A percentile compares a stretch with the other conserved stretches of the same genome.
Evolutionary conservation across 2,113 vertebrate genomes (phyloP).

Genomic region (Crotalus tigris): DNA sequence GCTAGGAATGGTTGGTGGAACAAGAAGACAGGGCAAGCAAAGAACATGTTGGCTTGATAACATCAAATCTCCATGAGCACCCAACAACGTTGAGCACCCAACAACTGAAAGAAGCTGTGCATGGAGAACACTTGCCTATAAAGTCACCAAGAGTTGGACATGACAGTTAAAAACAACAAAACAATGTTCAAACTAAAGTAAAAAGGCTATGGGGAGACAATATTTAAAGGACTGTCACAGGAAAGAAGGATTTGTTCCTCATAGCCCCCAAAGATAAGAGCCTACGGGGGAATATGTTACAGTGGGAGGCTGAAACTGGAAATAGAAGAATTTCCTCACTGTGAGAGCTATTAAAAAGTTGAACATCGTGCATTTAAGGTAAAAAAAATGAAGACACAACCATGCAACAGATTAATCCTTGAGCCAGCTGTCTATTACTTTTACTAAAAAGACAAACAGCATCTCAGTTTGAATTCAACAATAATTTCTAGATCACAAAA

Average conservation of each 20-base stretch:
- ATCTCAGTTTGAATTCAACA: neutral
- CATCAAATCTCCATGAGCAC: neutral
- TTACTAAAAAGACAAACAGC: neutral
- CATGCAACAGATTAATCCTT: neutral
- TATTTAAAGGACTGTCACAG: neutral
- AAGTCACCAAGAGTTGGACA: neutral
- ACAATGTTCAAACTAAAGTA: neutral
- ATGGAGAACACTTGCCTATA: neutral
- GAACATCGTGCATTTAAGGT: neutral
- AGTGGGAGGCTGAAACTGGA: neutral
- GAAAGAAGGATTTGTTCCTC: neutral
- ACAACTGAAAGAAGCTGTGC: neutral
- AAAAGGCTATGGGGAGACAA: neutral
- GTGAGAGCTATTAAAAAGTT: neutral
- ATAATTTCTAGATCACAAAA: neutral
- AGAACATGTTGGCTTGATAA: neutral
- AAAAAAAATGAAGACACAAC: neutral
- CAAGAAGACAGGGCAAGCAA: neutral
- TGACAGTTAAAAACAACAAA: neutral
- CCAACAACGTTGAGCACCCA: neutral
- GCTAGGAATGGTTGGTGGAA: no score
- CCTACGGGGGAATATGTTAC: neutral
- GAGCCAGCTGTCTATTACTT: neutral
- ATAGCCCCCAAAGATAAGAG: neutral
- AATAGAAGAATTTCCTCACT: neutral